Evolutionary conservation across 2,888 invertebrate genomes (phyloP).

Genomic region (Phymatocera aterrima): DNA sequence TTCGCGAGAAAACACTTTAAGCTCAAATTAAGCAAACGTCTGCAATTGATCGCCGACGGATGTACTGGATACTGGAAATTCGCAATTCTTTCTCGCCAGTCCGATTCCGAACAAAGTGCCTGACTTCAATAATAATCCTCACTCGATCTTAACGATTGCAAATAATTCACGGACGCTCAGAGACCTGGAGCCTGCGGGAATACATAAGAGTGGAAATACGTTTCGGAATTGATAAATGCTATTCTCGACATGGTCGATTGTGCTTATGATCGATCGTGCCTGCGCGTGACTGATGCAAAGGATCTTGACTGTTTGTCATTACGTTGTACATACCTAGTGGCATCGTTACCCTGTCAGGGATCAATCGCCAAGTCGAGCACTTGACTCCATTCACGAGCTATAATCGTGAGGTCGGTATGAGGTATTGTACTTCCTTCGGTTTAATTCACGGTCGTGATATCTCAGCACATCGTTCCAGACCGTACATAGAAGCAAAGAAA

Average conservation of each 20-base stretch:
- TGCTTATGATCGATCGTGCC: conserved; percentile 18
- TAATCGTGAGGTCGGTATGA: neutral
- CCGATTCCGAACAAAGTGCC: neutral
- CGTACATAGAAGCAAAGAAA: neutral
- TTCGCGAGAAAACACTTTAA: neutral
- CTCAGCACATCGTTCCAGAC: neutral
- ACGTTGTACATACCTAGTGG: neutral
- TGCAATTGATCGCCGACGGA: neutral
- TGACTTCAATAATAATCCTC: neutral
- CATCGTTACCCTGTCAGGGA: neutral
- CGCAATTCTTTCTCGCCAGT: neutral
- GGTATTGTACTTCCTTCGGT: neutral
- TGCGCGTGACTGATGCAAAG: conserved; percentile 14
- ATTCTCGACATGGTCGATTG: conserved; percentile 9
- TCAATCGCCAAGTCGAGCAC: neutral
- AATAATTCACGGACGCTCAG: neutral
- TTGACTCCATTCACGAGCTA: conserved; percentile 1
- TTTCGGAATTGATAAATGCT: neutral
- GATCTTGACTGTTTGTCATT: conserved; percentile 20
- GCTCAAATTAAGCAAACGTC: neutral
- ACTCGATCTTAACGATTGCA: neutral
- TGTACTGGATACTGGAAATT: neutral
- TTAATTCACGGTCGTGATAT: neutral
- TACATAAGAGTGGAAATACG: neutral
- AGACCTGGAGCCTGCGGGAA: too few relatives aligned